phyloP scores from a whole-genome alignment of 2,888 invertebrate genomes.

The Andrena fulva region DNA sequence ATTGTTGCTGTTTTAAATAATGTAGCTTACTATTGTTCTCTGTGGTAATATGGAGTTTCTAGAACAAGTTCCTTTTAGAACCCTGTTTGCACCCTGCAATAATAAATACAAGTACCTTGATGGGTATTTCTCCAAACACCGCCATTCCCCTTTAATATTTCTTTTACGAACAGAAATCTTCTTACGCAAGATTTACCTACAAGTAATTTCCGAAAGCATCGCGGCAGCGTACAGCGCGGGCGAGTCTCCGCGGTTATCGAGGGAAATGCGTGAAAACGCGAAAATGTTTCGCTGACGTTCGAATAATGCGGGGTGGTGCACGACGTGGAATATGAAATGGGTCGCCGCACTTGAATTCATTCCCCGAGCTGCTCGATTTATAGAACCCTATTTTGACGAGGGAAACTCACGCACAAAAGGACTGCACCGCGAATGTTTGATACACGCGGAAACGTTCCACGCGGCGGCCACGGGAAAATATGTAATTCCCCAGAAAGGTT shows the following conservation, averaged over 20 bases:
- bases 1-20: too few relatives aligned
- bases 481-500: slow-evolving; percentile 58
- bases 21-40: too few relatives aligned
- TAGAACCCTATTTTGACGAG: slow-evolving; percentile 42
- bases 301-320: slow-evolving; percentile 34
- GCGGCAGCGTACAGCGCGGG: background rate
- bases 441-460: slow-evolving; percentile 21
- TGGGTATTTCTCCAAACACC: background rate
- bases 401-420: slow-evolving; percentile 46
- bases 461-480: slow-evolving; percentile 30
- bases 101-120: background rate
- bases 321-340: slow-evolving; percentile 45
- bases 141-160: background rate
- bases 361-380: slow-evolving; percentile 34
- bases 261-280: slow-evolving; percentile 23
- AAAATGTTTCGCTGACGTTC: slow-evolving; percentile 37
- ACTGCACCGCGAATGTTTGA: slow-evolving; percentile 43
- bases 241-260: slow-evolving; percentile 11
- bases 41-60: too few relatives aligned
- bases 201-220: slow-evolving; percentile 21
- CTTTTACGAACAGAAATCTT: background rate
- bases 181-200: slow-evolving; percentile 15
- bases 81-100: background rate
- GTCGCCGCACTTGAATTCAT: slow-evolving; percentile 53
- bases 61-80: background rate